Evolutionary conservation across 2,888 invertebrate species (phyloP).

Genomic region (Drosophila rubida): DNA sequence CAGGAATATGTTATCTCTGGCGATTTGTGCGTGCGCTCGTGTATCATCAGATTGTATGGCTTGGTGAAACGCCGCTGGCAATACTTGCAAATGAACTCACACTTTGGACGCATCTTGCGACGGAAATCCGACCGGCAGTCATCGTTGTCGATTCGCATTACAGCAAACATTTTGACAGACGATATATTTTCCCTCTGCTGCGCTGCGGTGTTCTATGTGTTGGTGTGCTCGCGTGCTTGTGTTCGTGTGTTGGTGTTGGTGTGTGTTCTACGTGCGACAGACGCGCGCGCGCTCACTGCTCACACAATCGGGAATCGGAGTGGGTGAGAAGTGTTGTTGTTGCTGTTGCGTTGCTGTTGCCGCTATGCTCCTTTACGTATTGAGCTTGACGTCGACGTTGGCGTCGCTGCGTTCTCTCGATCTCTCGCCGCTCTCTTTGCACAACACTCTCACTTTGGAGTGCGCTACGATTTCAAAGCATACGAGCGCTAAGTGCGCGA

Average conservation of each 20-base stretch:
- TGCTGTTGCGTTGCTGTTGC: conserved; percentile 16
- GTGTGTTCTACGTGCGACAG: conserved; percentile 42
- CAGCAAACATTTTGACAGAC: conserved; percentile 91
- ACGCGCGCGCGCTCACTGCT: conserved; percentile 47
- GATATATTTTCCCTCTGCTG: conserved; percentile 67
- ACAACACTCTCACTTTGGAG: conserved; percentile 7
- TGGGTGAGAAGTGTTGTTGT: conserved; percentile 47
- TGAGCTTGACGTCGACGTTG: conserved; percentile 15
- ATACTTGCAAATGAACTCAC: conserved; percentile 99
- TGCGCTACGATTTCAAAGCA: conserved; percentile 34
- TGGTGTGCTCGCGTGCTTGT: conserved; percentile 10
- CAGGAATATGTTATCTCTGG: conserved; percentile 98
- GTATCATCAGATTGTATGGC: conserved; percentile 99
- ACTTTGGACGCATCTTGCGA: conserved; percentile 95
- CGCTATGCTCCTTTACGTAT: conserved; percentile 15
- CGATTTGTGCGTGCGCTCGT: conserved; percentile 99
- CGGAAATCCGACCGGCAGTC: conserved; percentile 94
- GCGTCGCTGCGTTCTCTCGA: conserved; percentile 12
- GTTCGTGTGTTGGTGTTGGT: not conserved
- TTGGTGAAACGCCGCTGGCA: conserved; percentile 99
- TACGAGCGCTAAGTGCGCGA: conserved; percentile 34
- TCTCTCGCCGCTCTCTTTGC: conserved; percentile 16
- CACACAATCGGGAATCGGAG: conserved; percentile 26
- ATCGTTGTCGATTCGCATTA: conserved; percentile 95
- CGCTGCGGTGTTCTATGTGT: conserved; percentile 4